Base-by-base conservation (phyloP, 2,113 vertebrate species). In the Deroptyus accipitrinus region DNA sequence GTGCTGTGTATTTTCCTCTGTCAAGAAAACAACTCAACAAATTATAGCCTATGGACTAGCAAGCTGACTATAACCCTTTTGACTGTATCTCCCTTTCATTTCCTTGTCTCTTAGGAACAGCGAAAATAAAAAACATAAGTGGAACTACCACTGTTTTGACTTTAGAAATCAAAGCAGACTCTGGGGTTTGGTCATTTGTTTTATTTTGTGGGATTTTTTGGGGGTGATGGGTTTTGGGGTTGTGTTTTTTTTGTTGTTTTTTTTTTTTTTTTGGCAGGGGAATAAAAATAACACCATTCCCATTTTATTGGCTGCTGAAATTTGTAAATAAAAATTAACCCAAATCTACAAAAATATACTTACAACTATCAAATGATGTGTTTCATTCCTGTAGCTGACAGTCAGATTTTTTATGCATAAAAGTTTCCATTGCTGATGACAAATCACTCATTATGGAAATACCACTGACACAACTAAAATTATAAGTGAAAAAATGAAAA, bases 191-290 rank as follows among this genome's bases (percentile, higher is more conserved):
- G 4, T 13, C 1, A 2, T 7, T 76, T 7, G 9, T 11, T 52
- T 27, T 9, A 4, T 4, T 7, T 27, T 54, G 13, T 41, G 14
- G 10, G 18, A 2, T 27, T n/a, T 62, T 67, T 39, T 11, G 0
- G 1, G 4, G 5, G 1, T 1, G 7, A n/a, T n/a, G 13, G 4
- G 6, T 5, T 14, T 49, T 49, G 23, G 49, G 20, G 44, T 44
- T 13, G 2, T 44, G 42, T 52, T 72, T 2, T 46, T 22, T 22
- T 44, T 8, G 8, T 30, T 42, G 20, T 22, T 1, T 48, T 77
- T 2, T 13, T 17, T 44, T n/a, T 35, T 1, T 49, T 89, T 79
- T 89, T 15, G 18, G 0, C 14, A 6, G 24, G 33, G 9, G 1
- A 18, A 67, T 4, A 62, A 76, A 68, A 77, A 74, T 19, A 0